Evolutionary conservation across 2,797 vertebrate species (phyloP), one percentile per base, ranked within the genome.

Genomic region (Oophaga sylvatica): DNA sequence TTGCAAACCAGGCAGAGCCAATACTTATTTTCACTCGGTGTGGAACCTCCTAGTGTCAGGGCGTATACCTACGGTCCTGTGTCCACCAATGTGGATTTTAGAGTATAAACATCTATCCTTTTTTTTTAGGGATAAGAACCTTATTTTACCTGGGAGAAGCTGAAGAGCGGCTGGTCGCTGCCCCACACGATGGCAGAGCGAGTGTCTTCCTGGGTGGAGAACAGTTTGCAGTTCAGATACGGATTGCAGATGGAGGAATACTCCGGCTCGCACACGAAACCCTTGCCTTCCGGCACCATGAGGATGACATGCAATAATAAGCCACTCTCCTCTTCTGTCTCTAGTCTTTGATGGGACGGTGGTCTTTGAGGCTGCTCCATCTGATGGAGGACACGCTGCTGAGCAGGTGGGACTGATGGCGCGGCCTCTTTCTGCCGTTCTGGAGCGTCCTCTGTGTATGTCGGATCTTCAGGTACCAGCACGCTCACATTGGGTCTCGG

Each of bases 141-240:
- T 41, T 41, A 41, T 41, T 41, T 94, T 92, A 96, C 98, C 97
- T 99, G 98, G 90, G 93, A 94, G 90, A 99, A 99, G 91, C 93
- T 93, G 90, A 99, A 99, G 0, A 93, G 87, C 9, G 98, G 98
- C 75, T 96, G 94, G 3, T 91, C 78, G 15, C 95, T 96, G 63
- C 96, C 96, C 98, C 98, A 99, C 29, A 95, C 87, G 0, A 97
- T 92, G 1, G 93, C 71, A 2, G 98, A 99, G 77, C 95, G 96
- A 0, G 94, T 94, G 0, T 93, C 95, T 91, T 96, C 97, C 87
- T 98, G 96, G 0, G 94, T 95, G 92, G 95, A 96, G 86, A 99
- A 97, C 83, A 99, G 93, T 83, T 97, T 99, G 92, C 96, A 98
- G 90, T 94, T 98, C 77, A 99, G 93, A 92, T 99, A 99, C 10